Evolutionary conservation across 53 echinoderm and acorn worm genomes (phyloP).

Genomic region (Zoroaster sp.): DNA sequence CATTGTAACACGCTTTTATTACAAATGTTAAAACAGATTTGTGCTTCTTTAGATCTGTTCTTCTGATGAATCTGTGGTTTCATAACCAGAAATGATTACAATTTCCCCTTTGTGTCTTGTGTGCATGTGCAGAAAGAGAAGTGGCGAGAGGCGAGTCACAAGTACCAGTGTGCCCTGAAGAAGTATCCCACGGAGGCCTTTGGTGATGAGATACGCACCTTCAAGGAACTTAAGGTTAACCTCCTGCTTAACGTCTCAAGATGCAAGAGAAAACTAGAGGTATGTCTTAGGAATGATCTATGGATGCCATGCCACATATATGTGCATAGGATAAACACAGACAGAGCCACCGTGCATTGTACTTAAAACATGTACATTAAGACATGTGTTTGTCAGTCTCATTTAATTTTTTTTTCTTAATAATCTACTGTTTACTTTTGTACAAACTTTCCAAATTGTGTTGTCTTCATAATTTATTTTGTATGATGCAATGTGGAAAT

Average conservation of each 20-base stretch:
- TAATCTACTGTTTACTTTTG: no score
- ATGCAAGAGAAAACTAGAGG: slow-evolving; percentile 97
- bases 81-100: no score
- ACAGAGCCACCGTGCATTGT: no score
- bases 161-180: slow-evolving; percentile 98
- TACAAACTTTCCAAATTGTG: neutral
- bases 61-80: no score
- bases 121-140: slow-evolving; percentile 81
- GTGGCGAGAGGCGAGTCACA: slow-evolving; percentile 95
- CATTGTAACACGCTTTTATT: no score
- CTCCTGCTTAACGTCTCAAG: slow-evolving; percentile 94
- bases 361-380: no score
- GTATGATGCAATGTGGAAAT: neutral
- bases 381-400: no score
- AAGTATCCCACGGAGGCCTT: slow-evolving; percentile 92
- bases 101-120: no score
- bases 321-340: no score
- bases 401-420: neutral
- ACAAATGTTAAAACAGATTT: no score
- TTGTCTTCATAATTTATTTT: neutral
- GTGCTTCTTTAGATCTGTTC: no score
- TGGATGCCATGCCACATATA: no score
- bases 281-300: slow-evolving; percentile 31
- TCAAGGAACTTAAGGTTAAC: slow-evolving; percentile 96
- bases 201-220: slow-evolving; percentile 95